Evolutionary conservation across 2,888 invertebrate genomes (phyloP), one percentile per base, ranked within the genome.

Genomic region (Dynastes maya): DNA sequence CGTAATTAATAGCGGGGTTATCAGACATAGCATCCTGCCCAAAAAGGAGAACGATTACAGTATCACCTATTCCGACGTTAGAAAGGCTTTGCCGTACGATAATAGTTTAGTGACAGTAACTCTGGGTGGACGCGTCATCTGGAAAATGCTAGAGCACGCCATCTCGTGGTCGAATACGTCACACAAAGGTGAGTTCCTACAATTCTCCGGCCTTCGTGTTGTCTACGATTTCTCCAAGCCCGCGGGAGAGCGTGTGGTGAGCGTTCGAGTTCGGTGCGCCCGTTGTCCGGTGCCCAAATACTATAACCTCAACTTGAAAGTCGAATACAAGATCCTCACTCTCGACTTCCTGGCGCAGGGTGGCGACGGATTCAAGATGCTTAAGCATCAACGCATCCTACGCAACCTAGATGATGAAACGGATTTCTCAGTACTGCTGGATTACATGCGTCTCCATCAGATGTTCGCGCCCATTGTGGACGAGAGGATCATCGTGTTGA

Each of bases 191-290:
- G 93, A 93, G 80, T 97, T 96, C 85, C 89, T 97, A 2, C 97
- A 97, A 89, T 89, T 94, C 77, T 96, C 97, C 16, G 97, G 97
- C 0, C 82, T 95, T 8, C 91, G 89, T 83, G 93, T 96, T 0
- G 89, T 90, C 1, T 96, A 94, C 84, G 92, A 97, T 87, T 87
- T 94, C 27, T 87, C 88, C 0, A 90, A 90, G 80, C 91, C 91
- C 0, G 87, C 90, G 0, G 93, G 94, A 1, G 88, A 89, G 0
- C 91, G 96, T 83, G 94, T 97, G 0, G 86, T 90, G 0, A 90
- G 91, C 1, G 92, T 92, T 0, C 86, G 90, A 78, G 92, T 92
- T 0, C 90, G 93, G 2, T 97, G 97, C 86, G 91, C 92, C 6
- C 84, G 89, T 2, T 97, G 97, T 84, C 84, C 87, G 0, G 87